These are phyloP conservation scores for Stichopus chloronotus DNA, from an alignment of 35 echinoderm and acorn worm species.

Conservation along the genomic window DNA sequence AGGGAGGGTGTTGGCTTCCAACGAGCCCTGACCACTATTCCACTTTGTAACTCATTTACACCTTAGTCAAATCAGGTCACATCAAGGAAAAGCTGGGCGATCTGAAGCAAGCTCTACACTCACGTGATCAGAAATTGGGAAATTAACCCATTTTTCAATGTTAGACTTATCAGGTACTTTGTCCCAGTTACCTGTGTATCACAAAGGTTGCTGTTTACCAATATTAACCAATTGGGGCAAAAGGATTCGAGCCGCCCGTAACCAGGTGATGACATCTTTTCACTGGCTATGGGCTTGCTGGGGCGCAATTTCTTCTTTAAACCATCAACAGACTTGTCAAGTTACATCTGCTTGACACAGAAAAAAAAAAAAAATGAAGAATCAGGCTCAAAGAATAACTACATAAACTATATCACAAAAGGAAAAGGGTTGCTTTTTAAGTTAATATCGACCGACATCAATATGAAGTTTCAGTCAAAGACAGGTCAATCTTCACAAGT, in stretches of 20 bases:
- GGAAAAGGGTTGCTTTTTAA: neutral
- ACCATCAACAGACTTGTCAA: neutral
- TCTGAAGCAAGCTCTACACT: neutral
- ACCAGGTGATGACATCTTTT: conserved; percentile 41
- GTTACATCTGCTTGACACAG: neutral
- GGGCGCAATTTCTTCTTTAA: conserved; percentile 26
- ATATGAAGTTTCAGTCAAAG: neutral
- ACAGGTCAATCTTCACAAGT: neutral
- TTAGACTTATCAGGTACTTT: conserved; percentile 16
- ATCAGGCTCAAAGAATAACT: neutral
- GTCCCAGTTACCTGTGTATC: neutral
- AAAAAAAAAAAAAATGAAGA: neutral
- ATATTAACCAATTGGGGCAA: conserved; percentile 46
- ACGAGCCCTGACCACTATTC: too few species aligned
- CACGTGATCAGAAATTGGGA: neutral
- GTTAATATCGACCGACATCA: neutral
- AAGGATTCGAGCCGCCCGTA: conserved; percentile 22
- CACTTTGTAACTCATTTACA: too few species aligned
- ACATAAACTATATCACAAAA: neutral
- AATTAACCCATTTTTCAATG: conserved; percentile 35
- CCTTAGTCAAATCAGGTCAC: neutral
- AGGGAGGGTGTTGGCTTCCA: too few species aligned
- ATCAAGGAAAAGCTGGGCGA: neutral
- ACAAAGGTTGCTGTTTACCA: conserved; percentile 45
- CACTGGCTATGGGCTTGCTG: neutral